Evolutionary conservation across 2,113 vertebrate species (phyloP).

Genomic region (Poecilia latipinna): DNA sequence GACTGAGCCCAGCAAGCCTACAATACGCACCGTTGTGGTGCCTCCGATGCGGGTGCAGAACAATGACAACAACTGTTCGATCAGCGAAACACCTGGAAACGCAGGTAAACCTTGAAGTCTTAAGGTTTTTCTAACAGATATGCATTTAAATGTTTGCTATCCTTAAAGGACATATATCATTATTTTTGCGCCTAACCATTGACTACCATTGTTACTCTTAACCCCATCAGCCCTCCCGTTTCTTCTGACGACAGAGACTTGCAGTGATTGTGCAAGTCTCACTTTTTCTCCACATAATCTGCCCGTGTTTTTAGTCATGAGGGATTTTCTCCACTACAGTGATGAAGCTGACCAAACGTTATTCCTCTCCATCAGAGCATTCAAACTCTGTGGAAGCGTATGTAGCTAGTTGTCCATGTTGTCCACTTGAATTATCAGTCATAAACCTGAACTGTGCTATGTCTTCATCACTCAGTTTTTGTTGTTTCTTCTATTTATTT

Average conservation of each 20-base stretch:
- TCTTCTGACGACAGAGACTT: neutral
- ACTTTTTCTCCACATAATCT: neutral
- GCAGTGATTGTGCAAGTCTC: neutral
- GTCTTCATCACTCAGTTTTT: too few species aligned
- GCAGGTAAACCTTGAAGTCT: conserved; percentile 77
- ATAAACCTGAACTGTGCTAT: too few species aligned
- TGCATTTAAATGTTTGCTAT: neutral
- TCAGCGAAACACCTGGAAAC: conserved; percentile 80
- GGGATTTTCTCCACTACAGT: neutral
- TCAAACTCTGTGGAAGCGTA: neutral
- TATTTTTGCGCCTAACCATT: neutral
- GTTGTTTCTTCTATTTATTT: too few species aligned
- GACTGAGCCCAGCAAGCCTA: conserved; percentile 84
- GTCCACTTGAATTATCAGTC: too few species aligned
- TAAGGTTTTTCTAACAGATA: neutral
- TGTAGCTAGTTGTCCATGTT: neutral
- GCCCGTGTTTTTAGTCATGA: neutral
- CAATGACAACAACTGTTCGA: conserved; percentile 80
- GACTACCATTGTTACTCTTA: neutral
- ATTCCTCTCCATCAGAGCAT: neutral
- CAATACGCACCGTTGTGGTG: conserved; percentile 90
- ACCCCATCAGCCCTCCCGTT: neutral
- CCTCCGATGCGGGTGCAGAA: conserved; percentile 89
- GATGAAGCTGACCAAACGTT: neutral
- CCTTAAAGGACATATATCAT: neutral